Conservation (phyloP, 2,888 invertebrate genomes). For the Drosophila subquinaria region DNA sequence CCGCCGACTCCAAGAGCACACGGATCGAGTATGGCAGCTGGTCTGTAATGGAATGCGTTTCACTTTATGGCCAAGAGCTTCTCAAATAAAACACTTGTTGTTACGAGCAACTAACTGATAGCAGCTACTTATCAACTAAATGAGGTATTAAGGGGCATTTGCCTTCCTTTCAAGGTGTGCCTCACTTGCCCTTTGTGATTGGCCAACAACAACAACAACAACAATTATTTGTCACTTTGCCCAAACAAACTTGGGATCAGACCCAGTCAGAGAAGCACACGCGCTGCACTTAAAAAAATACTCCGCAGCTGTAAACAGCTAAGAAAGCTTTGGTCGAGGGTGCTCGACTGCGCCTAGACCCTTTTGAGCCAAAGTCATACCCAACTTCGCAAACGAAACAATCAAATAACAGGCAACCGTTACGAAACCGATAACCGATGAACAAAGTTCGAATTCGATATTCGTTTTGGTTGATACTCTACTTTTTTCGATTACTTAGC, state of each 20-base stretch:
- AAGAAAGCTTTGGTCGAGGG: neutral
- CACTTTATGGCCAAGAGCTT: neutral
- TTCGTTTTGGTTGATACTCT: too few relatives aligned
- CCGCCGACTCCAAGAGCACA: slow-evolving; percentile 96
- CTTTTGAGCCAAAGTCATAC: too few relatives aligned
- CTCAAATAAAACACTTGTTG: neutral
- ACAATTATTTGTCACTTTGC: slow-evolving; percentile 10
- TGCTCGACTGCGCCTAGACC: neutral
- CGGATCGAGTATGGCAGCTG: slow-evolving; percentile 96
- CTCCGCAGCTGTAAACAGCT: slow-evolving; percentile 7
- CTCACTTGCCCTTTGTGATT: slow-evolving; percentile 19
- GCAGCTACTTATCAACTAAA: slow-evolving; percentile 23
- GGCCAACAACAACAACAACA: slow-evolving; percentile 5
- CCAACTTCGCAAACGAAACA: too few relatives aligned
- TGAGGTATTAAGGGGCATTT: neutral
- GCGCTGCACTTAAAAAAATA: slow-evolving; percentile 31
- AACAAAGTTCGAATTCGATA: too few relatives aligned
- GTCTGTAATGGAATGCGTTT: slow-evolving; percentile 86
- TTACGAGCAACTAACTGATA: slow-evolving; percentile 10
- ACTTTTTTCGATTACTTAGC: too few relatives aligned
- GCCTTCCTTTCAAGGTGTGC: slow-evolving; percentile 1
- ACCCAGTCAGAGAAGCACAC: slow-evolving; percentile 2
- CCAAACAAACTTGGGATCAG: neutral
- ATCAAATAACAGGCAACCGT: too few relatives aligned
- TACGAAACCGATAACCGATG: too few relatives aligned